Conservation (phyloP, 2,888 invertebrate genomes). For the Meloe dianella region DNA sequence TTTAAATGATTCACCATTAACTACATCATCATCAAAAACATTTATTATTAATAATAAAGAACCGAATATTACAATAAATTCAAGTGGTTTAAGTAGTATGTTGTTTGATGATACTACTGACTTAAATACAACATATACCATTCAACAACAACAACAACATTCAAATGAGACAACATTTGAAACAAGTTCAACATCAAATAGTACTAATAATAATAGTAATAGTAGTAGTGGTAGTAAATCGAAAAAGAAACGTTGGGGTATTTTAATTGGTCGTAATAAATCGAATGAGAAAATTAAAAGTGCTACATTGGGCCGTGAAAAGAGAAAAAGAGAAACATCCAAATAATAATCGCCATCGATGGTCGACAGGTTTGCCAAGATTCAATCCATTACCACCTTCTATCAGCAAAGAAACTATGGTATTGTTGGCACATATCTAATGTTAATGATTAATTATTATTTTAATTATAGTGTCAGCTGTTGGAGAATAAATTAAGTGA, state of each 20-base stretch:
- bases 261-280: conserved; percentile 70
- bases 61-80: conserved; percentile 27
- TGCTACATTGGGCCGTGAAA: conserved; percentile 73
- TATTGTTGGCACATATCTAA: conserved; percentile 48
- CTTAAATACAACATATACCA: conserved; percentile 17
- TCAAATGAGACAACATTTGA: conserved; percentile 36
- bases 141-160: conserved; percentile 4
- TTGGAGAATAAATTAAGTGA: conserved; percentile 74
- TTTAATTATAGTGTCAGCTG: conserved; percentile 65
- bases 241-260: conserved; percentile 71
- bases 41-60: conserved; percentile 48
- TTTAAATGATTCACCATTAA: conserved; percentile 29
- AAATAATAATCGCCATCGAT: conserved; percentile 67
- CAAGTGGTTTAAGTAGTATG: conserved; percentile 19
- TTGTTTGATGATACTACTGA: conserved; percentile 24
- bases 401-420: conserved; percentile 82
- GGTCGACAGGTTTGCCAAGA: conserved; percentile 76
- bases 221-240: conserved; percentile 35
- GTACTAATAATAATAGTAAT: conserved; percentile 13
- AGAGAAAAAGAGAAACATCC: conserved; percentile 60
- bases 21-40: conserved; percentile 45
- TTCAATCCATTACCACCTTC: conserved; percentile 75
- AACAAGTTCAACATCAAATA: conserved; percentile 41
- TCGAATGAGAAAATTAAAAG: conserved; percentile 67
- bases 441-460: not conserved